These are phyloP conservation scores for Drosophila algonquin DNA, from an alignment of 2,888 invertebrate species.

Conservation along the genomic window DNA sequence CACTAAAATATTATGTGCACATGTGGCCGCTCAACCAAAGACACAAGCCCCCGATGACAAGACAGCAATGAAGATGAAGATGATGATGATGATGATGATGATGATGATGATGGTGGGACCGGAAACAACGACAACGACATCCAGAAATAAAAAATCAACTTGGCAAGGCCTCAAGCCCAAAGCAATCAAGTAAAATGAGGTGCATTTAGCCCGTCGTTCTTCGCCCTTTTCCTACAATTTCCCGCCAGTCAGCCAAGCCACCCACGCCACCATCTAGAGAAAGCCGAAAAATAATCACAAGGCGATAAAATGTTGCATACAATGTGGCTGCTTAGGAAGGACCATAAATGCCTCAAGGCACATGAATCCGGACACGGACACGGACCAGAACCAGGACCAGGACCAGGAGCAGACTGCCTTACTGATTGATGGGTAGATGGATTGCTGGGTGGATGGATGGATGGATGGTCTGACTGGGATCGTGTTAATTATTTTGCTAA, in stretches of 20 bases:
- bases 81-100: conserved; percentile 14
- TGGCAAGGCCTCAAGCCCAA: conserved; percentile 38
- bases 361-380: conserved; percentile 16
- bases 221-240: no score
- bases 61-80: conserved; percentile 6
- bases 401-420: conserved; percentile 11
- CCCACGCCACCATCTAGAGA: background rate
- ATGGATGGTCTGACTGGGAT: conserved; percentile 6
- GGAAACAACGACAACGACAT: conserved; percentile 10
- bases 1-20: conserved; percentile 74
- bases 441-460: conserved; percentile 26
- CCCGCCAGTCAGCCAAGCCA: background rate
- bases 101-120: conserved; percentile 8
- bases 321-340: conserved; percentile 64
- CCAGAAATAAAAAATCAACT: conserved; percentile 32
- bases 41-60: conserved; percentile 30
- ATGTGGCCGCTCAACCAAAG: conserved; percentile 50
- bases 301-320: conserved; percentile 76
- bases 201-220: conserved; percentile 44
- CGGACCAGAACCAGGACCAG: conserved; percentile 4
- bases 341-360: conserved; percentile 50
- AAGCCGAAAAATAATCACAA: conserved; percentile 69
- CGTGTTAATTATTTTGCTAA: conserved; percentile 76
- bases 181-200: conserved; percentile 75
- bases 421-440: conserved; percentile 12